phyloP scores from a whole-genome alignment of 92 coral and sea anemone genomes.

The Zoanthus solanderi region DNA sequence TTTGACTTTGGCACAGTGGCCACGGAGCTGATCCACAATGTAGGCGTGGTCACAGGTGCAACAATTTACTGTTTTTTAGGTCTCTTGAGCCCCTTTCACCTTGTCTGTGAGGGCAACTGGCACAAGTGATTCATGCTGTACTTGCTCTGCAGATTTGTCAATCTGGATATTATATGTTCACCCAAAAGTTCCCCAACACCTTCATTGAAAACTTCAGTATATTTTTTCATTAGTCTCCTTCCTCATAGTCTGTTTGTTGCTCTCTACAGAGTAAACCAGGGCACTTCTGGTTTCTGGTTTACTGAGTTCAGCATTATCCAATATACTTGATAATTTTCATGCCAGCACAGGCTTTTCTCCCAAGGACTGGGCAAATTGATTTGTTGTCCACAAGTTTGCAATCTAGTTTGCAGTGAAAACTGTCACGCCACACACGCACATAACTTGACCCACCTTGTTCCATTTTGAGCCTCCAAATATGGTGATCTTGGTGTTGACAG shows the following conservation, averaged over 20 bases:
- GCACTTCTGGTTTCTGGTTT: background rate
- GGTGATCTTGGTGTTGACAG: background rate
- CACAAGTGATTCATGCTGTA: conserved; percentile 37
- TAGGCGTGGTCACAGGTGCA: background rate
- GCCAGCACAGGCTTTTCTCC: background rate
- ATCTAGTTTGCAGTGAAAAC: background rate
- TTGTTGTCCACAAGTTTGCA: too few species aligned
- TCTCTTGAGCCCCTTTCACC: conserved; percentile 19
- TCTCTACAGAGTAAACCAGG: background rate
- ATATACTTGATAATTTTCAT: background rate
- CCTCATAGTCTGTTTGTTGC: background rate
- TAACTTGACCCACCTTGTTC: background rate
- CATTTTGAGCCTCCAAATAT: background rate
- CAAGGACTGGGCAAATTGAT: background rate
- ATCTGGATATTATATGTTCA: background rate
- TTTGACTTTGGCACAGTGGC: conserved; percentile 19
- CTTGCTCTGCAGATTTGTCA: conserved; percentile 10
- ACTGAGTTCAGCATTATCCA: background rate
- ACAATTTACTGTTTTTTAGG: background rate
- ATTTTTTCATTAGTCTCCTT: conserved; percentile 2
- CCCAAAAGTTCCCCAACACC: conserved; percentile 40
- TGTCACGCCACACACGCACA: background rate
- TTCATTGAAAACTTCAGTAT: conserved; percentile 36
- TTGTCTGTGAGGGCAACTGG: conserved; percentile 40
- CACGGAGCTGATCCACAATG: background rate